Percentiles rank a stretch among this genome's conserved stretches.
Evolutionary conservation across 2,888 invertebrate genomes (phyloP).

Genomic region (Hesperia comma): DNA sequence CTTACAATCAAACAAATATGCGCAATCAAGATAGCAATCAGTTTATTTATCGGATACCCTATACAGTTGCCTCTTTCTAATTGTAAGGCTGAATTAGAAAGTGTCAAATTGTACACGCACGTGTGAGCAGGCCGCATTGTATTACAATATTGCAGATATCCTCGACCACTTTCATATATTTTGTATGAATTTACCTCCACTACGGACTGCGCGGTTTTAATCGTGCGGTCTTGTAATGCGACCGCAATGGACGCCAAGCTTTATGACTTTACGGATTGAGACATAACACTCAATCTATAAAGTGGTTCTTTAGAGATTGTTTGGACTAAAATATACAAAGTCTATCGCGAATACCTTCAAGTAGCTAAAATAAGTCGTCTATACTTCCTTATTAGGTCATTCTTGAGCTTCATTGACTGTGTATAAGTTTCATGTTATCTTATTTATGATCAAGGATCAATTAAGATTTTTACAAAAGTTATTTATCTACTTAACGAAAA

Average conservation of each 20-base stretch:
- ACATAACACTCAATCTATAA: conserved; percentile 50
- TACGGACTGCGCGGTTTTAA: neutral
- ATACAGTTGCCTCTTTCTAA: conserved; percentile 75
- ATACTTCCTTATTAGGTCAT: too few relatives aligned
- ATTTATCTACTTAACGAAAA: too few relatives aligned
- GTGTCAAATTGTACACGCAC: conserved; percentile 56
- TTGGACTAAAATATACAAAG: neutral
- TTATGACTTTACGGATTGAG: conserved; percentile 5
- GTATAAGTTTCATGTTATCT: too few relatives aligned
- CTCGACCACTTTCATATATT: neutral
- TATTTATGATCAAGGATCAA: too few relatives aligned
- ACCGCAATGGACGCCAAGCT: neutral
- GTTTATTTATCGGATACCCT: conserved; percentile 53
- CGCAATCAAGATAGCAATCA: too few relatives aligned
- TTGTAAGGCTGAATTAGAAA: conserved; percentile 83
- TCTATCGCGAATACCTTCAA: too few relatives aligned
- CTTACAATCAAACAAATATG: too few relatives aligned
- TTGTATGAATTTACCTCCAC: conserved; percentile 1
- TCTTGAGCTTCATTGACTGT: too few relatives aligned
- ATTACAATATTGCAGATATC: neutral
- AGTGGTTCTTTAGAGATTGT: conserved; percentile 18
- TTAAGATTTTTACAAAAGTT: too few relatives aligned
- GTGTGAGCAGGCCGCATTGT: neutral
- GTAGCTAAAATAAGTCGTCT: too few relatives aligned
- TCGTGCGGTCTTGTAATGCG: neutral